Base-by-base conservation (phyloP, 1,140 invertebrate species). In the Drosophila yakuba region DNA sequence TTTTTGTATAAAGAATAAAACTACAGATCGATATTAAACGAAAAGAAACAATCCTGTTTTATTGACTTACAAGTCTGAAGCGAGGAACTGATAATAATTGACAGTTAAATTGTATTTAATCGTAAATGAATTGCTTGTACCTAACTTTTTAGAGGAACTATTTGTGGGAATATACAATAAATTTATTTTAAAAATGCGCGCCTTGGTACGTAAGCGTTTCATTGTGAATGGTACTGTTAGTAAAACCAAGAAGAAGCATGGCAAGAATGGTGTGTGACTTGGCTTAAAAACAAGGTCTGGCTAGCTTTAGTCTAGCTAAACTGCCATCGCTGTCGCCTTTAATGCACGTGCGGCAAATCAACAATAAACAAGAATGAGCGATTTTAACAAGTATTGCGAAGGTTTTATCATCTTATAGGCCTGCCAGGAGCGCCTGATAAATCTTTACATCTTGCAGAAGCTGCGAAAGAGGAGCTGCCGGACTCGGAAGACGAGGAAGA, bases 11-110 rank as follows among this genome's bases (percentile, higher is more conserved):
- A 89, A 85, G 39, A 51, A 74, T 60, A 66, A 75, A 71, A 77
- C 41, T 83, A 83, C 68, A 84, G 71, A 74, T 69, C 68, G 84
- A 89, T 89, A 89, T 89, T 88, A 88, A 88, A 89, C 44, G 48
- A 60, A 74, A n/a, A 62, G 41, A 39, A 14, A 14, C 2, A 38
- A 38, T 12, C 2, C 7, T 8, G 8, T 2, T 8, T 32, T 32
- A 32, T 32, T 32, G 7, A 28, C 6, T 5, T 28, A 17, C 17
- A 17, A 17, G 17, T 17, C 17, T 17, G 28, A 28, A 7, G 7
- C 6, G 7, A 28, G 6, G 6, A 7, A 8, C 28, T 32, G 28
- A 2, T 32, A 8, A 10, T 32, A 1, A 32, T 8, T 32, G 2
- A 32, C 7, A 32, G 8, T 32, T 10, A 7, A 32, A 25, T 25